Evolutionary conservation across 1,140 invertebrate species (phyloP), one percentile per base, ranked within the genome.

Genomic region (Pemphigus obesinymphae): DNA sequence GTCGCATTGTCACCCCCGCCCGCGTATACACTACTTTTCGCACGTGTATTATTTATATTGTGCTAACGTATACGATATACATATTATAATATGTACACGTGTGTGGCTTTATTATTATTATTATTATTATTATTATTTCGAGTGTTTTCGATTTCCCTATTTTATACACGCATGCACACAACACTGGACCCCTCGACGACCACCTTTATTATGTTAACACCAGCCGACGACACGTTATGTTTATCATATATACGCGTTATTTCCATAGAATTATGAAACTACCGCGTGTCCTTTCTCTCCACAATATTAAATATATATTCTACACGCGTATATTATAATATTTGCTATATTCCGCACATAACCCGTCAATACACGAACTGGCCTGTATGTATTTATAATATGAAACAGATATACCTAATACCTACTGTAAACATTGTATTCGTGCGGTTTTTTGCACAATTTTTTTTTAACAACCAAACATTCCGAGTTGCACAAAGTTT

Each of bases 71-170:
- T 43, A 43, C 37, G 37, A 13, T 66, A 66, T n/a, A 63, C 23
- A 31, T 31, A 31, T 31, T 63, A 63, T 31, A 29, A 23, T 58
- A 37, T 37, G n/a, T 11, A 23, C 1, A 68, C 37, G 13, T 20
- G 43, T 34, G 70, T 31, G 70, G 70, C 70, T 73, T 73, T 73
- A 73, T 73, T 73, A 73, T 73, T 72, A 48, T 72, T 72, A 72
- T 72, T 68, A 68, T 68, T 70, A 61, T 61, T 61, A 61, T 61
- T 31, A 40, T 70, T 45, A 26, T 45, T 73, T 50, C 43, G 70
- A 50, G 70, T 73, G 45, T 73, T 73, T 73, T 73, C 70, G 26
- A 48, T 72, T 45, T 72, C 68, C 17, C 70, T 53, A 53, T n/a
- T n/a, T 7, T n/a, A n/a, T 6, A 53, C 26, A 31, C 26, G 29